phyloP scores from a whole-genome alignment of 2,113 vertebrate species.

The Chloropsis hardwickii region DNA sequence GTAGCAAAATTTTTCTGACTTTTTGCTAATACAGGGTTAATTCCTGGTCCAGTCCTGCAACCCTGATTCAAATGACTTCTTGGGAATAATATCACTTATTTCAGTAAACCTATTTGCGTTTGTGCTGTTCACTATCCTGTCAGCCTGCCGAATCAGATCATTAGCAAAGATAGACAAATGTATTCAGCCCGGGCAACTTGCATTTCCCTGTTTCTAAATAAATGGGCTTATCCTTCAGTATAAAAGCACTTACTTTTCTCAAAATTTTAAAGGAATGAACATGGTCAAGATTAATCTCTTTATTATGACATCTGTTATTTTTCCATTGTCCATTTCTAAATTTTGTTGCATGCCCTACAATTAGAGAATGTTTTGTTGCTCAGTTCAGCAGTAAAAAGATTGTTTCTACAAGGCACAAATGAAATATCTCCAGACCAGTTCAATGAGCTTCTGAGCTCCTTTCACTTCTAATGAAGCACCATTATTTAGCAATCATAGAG shows the following conservation, averaged over 20 bases:
- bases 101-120: background rate
- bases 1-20: background rate
- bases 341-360: background rate
- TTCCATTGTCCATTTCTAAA: background rate
- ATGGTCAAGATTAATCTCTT: background rate
- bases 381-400: background rate
- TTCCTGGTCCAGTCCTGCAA: background rate
- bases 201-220: background rate
- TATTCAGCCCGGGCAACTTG: background rate
- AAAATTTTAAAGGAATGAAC: background rate
- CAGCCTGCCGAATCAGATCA: background rate
- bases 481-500: background rate
- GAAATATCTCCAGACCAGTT: background rate
- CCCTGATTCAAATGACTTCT: background rate
- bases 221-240: background rate
- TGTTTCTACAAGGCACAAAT: background rate
- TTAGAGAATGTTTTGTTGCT: background rate
- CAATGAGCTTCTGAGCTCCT: background rate
- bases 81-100: background rate
- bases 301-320: background rate
- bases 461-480: background rate
- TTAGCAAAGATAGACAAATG: background rate
- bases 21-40: background rate
- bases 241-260: background rate
- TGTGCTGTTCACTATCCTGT: background rate